Evolutionary conservation across 2,888 invertebrate species (phyloP).

Genomic region (Geotrupes spiniger): DNA sequence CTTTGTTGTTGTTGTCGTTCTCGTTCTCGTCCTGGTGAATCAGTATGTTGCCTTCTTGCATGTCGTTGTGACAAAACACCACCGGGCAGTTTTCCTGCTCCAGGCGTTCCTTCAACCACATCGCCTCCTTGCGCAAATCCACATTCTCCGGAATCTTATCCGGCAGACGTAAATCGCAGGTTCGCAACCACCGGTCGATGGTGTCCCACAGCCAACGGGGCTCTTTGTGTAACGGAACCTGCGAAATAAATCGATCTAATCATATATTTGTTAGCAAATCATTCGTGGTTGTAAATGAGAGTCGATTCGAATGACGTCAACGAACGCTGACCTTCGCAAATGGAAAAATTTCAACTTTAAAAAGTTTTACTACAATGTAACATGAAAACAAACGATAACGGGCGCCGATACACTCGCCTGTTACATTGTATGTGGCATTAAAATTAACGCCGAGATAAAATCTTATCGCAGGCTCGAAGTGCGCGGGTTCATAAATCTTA

Average conservation of each 20-base stretch:
- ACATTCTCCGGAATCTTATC: conserved; percentile 43
- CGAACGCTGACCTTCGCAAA: too few relatives aligned
- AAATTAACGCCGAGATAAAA: too few relatives aligned
- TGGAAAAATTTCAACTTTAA: too few relatives aligned
- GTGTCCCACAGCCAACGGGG: conserved; percentile 95
- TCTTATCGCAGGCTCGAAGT: too few relatives aligned
- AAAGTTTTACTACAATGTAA: too few relatives aligned
- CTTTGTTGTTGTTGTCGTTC: conserved; percentile 34
- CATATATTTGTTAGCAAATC: too few relatives aligned
- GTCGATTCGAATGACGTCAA: too few relatives aligned
- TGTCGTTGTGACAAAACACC: conserved; percentile 91
- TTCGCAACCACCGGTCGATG: conserved; percentile 73
- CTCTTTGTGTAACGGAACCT: conserved; percentile 89
- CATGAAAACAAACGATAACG: too few relatives aligned
- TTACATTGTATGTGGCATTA: too few relatives aligned
- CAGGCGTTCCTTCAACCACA: conserved; percentile 66
- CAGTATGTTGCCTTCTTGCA: conserved; percentile 85
- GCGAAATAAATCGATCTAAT: conserved; percentile 14
- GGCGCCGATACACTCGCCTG: too few relatives aligned
- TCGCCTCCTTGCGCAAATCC: conserved; percentile 65
- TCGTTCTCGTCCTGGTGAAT: conserved; percentile 50
- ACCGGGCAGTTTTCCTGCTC: conserved; percentile 70
- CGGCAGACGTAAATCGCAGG: conserved; percentile 52
- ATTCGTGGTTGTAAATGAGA: too few relatives aligned
- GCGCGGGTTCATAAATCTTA: too few relatives aligned